These are phyloP conservation scores for Leptinotarsa defecta DNA, from an alignment of 1,140 invertebrate genomes.

Conservation along the genomic window DNA sequence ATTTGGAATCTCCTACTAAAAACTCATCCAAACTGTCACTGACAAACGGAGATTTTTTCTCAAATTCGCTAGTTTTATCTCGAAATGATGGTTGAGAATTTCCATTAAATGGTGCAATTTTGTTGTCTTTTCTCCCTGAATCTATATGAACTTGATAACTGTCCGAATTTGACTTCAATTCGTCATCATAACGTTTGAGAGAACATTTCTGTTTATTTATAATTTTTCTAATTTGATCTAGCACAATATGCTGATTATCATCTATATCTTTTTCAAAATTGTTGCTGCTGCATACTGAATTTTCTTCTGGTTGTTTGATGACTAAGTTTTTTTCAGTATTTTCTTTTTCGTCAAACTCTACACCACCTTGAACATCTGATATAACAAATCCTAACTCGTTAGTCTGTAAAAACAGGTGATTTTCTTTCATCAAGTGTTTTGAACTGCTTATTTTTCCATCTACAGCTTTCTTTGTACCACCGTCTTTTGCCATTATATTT, in stretches of 20 bases:
- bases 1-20: constrained; percentile 43
- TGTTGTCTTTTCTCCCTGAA: constrained; percentile 5
- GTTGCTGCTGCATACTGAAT: too few relatives aligned
- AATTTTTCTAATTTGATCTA: constrained; percentile 41
- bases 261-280: neutral
- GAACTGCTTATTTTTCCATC: neutral
- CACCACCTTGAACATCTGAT: constrained; percentile 19
- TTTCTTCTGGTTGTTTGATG: neutral
- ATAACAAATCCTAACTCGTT: constrained; percentile 27
- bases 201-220: constrained; percentile 33
- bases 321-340: neutral
- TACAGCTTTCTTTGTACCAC: too few relatives aligned
- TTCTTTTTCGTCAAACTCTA: constrained; percentile 12
- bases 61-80: constrained; percentile 23
- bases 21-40: constrained; percentile 49
- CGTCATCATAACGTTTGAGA: neutral
- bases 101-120: neutral
- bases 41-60: constrained; percentile 47
- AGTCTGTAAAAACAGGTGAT: constrained; percentile 18
- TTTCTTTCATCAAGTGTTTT: neutral
- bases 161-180: neutral
- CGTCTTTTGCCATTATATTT: neutral
- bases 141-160: neutral
- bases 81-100: constrained; percentile 7
- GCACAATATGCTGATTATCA: constrained; percentile 26